Percentiles rank a stretch among this genome's conserved stretches.
These are phyloP conservation scores for Babyrousa celebensis DNA, from an alignment of 2,797 vertebrate species.

Conservation along the genomic window DNA sequence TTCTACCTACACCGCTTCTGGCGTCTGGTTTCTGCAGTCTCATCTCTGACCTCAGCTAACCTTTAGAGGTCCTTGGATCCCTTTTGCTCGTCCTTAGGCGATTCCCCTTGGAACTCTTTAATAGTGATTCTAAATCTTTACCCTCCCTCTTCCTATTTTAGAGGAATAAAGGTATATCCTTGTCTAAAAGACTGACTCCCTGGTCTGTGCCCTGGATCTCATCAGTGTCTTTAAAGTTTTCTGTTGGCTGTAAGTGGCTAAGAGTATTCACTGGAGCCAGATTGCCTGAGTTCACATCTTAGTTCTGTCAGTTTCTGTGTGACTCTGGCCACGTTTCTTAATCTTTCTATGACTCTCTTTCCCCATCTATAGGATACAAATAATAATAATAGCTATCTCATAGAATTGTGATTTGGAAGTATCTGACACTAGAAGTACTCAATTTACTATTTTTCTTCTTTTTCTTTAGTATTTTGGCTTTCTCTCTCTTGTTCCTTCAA, in stretches of 20 bases:
- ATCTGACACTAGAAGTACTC: background rate
- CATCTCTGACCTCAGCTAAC: background rate
- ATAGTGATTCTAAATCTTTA: background rate
- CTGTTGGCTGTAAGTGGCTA: background rate
- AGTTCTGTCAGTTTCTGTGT: background rate
- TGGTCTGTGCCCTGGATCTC: background rate
- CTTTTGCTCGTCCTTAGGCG: background rate
- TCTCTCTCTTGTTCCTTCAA: background rate
- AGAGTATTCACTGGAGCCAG: background rate
- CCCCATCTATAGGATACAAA: background rate
- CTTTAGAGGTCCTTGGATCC: background rate
- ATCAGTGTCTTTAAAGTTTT: background rate
- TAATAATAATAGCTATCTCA: background rate
- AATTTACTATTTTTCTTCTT: background rate
- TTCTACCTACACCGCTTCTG: background rate
- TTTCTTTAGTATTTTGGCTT: background rate
- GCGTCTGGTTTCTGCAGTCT: background rate
- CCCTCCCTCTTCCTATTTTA: background rate
- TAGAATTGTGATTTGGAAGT: constrained; percentile 26
- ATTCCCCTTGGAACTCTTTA: background rate
- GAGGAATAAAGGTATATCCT: background rate
- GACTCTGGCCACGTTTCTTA: background rate
- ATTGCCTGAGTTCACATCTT: background rate
- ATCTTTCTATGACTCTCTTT: background rate
- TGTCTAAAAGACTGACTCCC: background rate